A percentile compares a stretch with the other conserved stretches of the same genome.
Evolutionary conservation across 2,113 vertebrate species (phyloP).

Genomic region (Lagopus muta): DNA sequence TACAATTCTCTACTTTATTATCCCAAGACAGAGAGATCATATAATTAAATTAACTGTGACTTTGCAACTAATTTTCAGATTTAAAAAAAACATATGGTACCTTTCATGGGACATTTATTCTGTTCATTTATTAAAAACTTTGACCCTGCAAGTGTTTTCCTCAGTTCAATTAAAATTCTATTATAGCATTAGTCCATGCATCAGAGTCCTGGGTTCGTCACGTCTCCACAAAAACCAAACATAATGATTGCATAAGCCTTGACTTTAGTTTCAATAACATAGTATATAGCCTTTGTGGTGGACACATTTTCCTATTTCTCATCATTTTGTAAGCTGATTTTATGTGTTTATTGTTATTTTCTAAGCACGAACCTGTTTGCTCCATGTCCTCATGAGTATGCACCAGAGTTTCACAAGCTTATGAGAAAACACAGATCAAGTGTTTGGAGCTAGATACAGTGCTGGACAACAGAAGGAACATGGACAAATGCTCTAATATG

Average conservation of each 20-base stretch:
- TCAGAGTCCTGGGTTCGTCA: constrained; percentile 19
- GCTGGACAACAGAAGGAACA: neutral
- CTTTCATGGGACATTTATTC: constrained; percentile 69
- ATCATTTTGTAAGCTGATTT: neutral
- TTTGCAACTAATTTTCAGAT: constrained; percentile 70
- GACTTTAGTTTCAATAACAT: neutral
- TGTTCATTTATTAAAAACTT: constrained; percentile 67
- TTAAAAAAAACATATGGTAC: constrained; percentile 15
- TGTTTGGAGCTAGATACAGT: neutral
- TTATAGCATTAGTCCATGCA: constrained; percentile 47
- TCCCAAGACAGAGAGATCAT: constrained; percentile 41
- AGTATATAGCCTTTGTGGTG: neutral
- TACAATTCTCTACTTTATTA: constrained; percentile 54
- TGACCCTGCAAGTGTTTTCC: constrained; percentile 55
- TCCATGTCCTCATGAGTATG: accelerated
- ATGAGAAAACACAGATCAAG: neutral
- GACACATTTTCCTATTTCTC: accelerated
- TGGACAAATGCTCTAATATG: neutral
- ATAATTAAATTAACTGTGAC: constrained; percentile 77
- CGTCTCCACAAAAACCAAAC: neutral
- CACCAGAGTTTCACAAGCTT: neutral
- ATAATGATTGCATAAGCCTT: neutral
- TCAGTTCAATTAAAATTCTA: constrained; percentile 53
- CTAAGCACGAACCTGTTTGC: accelerated
- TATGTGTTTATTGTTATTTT: neutral